phyloP scores from a whole-genome alignment of 1,140 invertebrate species.

The Protaetia brevitarsis region DNA sequence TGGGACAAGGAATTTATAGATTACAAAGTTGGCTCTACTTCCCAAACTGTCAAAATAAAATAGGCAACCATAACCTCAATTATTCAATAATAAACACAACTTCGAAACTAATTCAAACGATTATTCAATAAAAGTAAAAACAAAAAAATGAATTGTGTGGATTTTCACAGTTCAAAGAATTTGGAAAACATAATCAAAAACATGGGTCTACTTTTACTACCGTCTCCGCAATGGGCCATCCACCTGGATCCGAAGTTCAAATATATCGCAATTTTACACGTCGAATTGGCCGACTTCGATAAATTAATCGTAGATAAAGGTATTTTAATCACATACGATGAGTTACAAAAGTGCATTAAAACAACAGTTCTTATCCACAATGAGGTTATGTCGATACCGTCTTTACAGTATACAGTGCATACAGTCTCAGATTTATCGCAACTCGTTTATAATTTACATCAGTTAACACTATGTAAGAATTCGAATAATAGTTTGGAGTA shows the following conservation, averaged over 20 bases:
- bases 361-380: conserved; percentile 26
- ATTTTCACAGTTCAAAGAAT: neutral
- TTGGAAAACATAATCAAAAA: conserved; percentile 20
- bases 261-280: conserved; percentile 25
- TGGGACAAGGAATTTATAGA: no score
- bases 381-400: conserved; percentile 27
- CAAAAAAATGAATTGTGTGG: neutral
- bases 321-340: conserved; percentile 24
- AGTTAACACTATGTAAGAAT: conserved; percentile 26
- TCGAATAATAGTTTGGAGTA: conserved; percentile 6
- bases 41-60: no score
- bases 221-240: conserved; percentile 27
- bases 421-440: conserved; percentile 21
- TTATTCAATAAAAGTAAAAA: no score
- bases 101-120: no score
- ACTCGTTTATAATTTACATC: conserved; percentile 25
- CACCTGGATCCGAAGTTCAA: conserved; percentile 28
- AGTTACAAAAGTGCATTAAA: conserved; percentile 14
- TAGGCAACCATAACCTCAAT: no score
- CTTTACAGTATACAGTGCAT: conserved; percentile 18
- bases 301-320: conserved; percentile 26
- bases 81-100: no score
- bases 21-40: no score
- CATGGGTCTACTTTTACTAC: conserved; percentile 22
- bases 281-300: neutral